Conservation (phyloP, 1,140 invertebrate species). For the Theocolax elegans region DNA sequence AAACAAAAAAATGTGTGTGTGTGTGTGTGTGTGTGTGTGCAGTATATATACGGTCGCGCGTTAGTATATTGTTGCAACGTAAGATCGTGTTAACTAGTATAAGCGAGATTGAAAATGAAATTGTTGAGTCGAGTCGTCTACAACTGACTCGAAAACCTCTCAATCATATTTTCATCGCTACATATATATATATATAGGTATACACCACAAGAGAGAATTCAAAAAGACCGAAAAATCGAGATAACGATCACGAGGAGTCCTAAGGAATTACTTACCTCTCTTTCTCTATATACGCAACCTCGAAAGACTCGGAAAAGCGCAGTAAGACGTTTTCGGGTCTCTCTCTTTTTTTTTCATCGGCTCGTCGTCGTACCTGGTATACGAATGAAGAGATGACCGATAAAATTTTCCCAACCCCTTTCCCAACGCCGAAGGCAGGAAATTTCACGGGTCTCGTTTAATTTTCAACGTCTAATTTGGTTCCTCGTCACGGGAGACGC, state of each 20-base stretch:
- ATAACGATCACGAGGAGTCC: conserved; percentile 26
- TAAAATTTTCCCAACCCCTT: conserved; percentile 39
- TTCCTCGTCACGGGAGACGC: neutral
- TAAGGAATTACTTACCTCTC: conserved; percentile 11
- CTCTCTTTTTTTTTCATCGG: conserved; percentile 10
- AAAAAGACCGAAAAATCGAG: conserved; percentile 37
- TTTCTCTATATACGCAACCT: no score
- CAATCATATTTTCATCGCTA: conserved; percentile 26
- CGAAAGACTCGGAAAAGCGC: no score
- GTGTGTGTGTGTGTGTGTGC: no score
- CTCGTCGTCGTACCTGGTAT: neutral
- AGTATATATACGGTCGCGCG: no score
- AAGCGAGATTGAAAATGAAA: no score
- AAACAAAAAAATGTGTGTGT: no score
- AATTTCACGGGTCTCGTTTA: conserved; percentile 28
- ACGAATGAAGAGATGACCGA: conserved; percentile 8
- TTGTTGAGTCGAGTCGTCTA: neutral
- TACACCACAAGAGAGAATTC: conserved; percentile 23
- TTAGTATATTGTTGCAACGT: no score
- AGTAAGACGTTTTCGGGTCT: conserved; percentile 14
- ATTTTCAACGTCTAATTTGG: neutral
- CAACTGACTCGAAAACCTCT: neutral
- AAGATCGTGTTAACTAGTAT: no score
- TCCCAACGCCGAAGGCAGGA: conserved; percentile 3
- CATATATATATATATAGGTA: no score